Evolutionary conservation across 2,113 vertebrate genomes (phyloP).

Genomic region (Cinclus cinclus): DNA sequence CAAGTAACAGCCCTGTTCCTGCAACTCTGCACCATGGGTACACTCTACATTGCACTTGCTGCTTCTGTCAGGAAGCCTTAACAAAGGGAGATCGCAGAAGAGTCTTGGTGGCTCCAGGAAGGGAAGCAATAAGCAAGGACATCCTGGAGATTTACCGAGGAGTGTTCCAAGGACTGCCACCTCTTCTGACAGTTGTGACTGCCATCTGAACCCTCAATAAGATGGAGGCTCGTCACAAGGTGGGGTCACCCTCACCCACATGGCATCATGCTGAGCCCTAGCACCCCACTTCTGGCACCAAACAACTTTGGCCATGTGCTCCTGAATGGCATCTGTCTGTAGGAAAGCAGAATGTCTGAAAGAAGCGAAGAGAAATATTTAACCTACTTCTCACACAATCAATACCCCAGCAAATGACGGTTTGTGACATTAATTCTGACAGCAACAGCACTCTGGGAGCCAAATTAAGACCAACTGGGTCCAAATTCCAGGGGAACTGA

Average conservation of each 20-base stretch:
- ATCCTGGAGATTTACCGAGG: not conserved
- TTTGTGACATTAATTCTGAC: not conserved
- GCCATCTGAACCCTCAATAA: not conserved
- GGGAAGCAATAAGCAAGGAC: not conserved
- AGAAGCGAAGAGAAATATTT: not conserved
- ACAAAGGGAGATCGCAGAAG: not conserved
- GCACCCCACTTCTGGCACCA: not conserved
- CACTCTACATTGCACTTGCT: not conserved
- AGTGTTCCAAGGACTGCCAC: not conserved
- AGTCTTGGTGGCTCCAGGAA: not conserved
- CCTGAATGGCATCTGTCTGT: fast-evolving
- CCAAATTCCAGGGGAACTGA: slow-evolving; percentile 15
- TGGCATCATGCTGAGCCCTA: not conserved
- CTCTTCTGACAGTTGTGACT: not conserved
- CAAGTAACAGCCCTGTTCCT: not conserved
- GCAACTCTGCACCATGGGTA: not conserved
- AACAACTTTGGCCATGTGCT: not conserved
- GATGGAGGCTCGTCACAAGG: not conserved
- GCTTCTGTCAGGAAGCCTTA: not conserved
- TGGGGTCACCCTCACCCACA: not conserved
- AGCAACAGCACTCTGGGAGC: not conserved
- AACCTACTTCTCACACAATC: slow-evolving; percentile 1
- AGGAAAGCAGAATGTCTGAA: not conserved
- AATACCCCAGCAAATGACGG: not conserved
- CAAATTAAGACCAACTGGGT: not conserved